phyloP scores from a whole-genome alignment of 2,888 invertebrate species.

The Oxycera nigricornis region DNA sequence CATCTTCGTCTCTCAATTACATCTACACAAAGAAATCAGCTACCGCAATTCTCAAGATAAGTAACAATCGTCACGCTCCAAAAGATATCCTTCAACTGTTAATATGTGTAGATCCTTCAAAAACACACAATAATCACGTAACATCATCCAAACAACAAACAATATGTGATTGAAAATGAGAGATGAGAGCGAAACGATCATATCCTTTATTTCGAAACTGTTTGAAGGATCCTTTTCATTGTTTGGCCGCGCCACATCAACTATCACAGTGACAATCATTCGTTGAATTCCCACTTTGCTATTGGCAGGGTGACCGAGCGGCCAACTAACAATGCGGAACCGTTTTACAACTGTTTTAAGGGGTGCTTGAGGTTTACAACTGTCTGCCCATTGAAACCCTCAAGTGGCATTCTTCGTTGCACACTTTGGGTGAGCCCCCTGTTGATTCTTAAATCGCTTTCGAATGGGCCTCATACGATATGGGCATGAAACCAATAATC shows the following conservation, averaged over 20 bases:
- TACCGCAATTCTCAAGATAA: too few relatives aligned
- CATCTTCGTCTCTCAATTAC: too few relatives aligned
- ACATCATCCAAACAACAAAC: neutral
- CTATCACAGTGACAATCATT: neutral
- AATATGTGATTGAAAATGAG: neutral
- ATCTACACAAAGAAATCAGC: too few relatives aligned
- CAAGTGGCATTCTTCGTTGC: conserved; percentile 42
- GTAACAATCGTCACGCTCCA: too few relatives aligned
- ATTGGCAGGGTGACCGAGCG: conserved; percentile 31
- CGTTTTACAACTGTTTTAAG: conserved; percentile 47
- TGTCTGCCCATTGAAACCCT: conserved; percentile 35
- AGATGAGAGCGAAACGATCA: conserved; percentile 8
- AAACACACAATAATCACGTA: too few relatives aligned
- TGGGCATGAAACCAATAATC: conserved; percentile 33
- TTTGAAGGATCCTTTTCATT: conserved; percentile 18
- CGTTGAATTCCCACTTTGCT: conserved; percentile 20
- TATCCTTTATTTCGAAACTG: conserved; percentile 10
- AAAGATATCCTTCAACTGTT: too few relatives aligned
- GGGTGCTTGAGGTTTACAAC: conserved; percentile 47
- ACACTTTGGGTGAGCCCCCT: conserved; percentile 42
- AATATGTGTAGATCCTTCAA: too few relatives aligned
- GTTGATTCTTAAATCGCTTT: conserved; percentile 42
- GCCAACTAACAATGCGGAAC: conserved; percentile 45
- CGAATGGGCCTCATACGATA: conserved; percentile 8
- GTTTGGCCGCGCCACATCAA: neutral